Evolutionary conservation across 2,797 vertebrate genomes (phyloP).

Genomic region (Holocentrus rufus): DNA sequence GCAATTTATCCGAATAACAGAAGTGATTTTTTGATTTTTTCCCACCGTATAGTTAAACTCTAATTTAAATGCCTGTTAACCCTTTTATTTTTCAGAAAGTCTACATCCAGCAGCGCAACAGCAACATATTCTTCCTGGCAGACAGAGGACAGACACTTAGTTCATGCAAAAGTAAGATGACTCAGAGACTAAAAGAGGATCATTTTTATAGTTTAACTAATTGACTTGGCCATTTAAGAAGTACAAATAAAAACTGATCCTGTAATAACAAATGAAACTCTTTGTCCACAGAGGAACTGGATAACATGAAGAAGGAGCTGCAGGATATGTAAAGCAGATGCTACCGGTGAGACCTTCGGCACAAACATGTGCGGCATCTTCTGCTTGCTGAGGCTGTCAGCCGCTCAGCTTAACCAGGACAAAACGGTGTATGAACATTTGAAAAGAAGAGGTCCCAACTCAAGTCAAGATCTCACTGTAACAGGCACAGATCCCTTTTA

Average conservation of each 20-base stretch:
- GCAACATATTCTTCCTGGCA: constrained; percentile 92
- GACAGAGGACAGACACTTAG: constrained; percentile 87
- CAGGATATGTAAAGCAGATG: constrained; percentile 85
- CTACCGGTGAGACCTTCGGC: not conserved
- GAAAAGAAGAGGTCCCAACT: constrained; percentile 85
- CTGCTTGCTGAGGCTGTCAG: constrained; percentile 81
- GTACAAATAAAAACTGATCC: not conserved
- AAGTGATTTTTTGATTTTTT: too few relatives aligned
- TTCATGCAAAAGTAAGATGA: constrained; percentile 89
- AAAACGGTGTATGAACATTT: constrained; percentile 74
- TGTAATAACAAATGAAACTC: not conserved
- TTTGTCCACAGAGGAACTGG: constrained; percentile 83
- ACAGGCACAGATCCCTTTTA: constrained; percentile 58
- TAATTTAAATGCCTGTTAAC: too few relatives aligned
- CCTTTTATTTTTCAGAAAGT: constrained; percentile 83
- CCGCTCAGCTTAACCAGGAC: constrained; percentile 51
- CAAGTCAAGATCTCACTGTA: constrained; percentile 76
- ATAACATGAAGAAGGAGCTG: constrained; percentile 87
- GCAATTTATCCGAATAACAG: too few relatives aligned
- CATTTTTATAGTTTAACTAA: not conserved
- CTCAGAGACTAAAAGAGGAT: not conserved
- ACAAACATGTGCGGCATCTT: constrained; percentile 93
- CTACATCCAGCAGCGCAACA: constrained; percentile 93
- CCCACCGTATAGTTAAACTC: too few relatives aligned
- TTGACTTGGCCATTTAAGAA: not conserved